Evolutionary conservation across 2,113 vertebrate genomes (phyloP).

Genomic region (Atractosteus spatula): DNA sequence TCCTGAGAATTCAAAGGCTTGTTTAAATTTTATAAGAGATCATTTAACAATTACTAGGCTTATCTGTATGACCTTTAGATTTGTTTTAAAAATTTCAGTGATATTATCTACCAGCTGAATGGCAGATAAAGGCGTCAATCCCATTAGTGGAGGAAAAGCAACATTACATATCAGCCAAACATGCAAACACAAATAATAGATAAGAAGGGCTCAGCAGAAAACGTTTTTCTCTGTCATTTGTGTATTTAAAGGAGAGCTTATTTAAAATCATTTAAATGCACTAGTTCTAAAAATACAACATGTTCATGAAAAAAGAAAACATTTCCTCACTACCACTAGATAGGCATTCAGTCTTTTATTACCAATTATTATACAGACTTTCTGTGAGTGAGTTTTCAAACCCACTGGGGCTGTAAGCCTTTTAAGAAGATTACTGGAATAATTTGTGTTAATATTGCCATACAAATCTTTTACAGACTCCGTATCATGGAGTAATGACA

Average conservation of each 20-base stretch:
- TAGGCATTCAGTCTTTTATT: neutral
- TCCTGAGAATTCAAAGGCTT: constrained; percentile 34
- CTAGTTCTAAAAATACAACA: neutral
- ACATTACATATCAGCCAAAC: too few relatives aligned
- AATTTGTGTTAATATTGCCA: neutral
- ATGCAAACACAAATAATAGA: neutral
- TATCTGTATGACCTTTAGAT: constrained; percentile 55
- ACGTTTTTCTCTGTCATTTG: too few relatives aligned
- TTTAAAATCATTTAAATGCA: neutral
- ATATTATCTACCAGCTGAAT: constrained; percentile 28
- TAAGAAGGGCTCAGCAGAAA: neutral
- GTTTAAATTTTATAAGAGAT: constrained; percentile 51
- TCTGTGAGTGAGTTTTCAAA: neutral
- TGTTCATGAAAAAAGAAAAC: neutral
- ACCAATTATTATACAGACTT: neutral
- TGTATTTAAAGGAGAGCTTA: too few relatives aligned
- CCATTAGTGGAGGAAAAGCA: neutral
- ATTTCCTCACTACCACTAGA: neutral
- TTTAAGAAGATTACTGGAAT: neutral
- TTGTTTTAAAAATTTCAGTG: constrained; percentile 42
- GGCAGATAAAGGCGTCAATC: constrained; percentile 30
- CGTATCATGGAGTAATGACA: neutral
- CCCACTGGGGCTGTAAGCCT: neutral
- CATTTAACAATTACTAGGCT: constrained; percentile 44
- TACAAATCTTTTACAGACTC: neutral